Evolutionary conservation across 2,797 vertebrate species (phyloP), one percentile per base, ranked within the genome.

Genomic region (Pseudochirops corinnae): DNA sequence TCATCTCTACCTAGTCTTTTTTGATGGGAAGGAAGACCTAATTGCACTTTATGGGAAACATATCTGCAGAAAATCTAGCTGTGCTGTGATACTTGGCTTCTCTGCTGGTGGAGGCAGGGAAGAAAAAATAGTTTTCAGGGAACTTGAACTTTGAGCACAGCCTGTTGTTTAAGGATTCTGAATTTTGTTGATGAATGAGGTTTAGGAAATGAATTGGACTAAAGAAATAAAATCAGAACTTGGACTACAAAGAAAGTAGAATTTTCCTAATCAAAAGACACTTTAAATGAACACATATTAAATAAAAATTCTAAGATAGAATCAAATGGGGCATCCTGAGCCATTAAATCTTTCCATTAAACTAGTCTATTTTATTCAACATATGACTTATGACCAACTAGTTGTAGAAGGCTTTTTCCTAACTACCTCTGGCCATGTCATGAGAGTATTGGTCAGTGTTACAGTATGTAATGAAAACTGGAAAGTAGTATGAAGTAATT

Each of bases 1-100:
- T 97, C 93, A 97, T 96, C 96, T 62, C 2, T 56, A 90, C 24
- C 0, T 0, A 92, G 92, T 91, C 0, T 0, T 82, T 62, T 90
- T 31, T 92, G 93, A 95, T 55, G 29, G 14, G 90, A 93, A 93
- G 53, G 93, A 13, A 56, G 28, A 62, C 82, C 55, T 93, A 74
- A 93, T 56, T 92, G 52, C 2, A 16, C 28, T 58, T 96, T 97
- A 97, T 62, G 95, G 57, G 92, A 95, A 97, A 97, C 92, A 97
- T 56, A 90, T 96, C 62, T 95, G 93, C 93, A 94, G 74, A 94
- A 50, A 92, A 92, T 92, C 50, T 93, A 91, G n/a, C 50, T 95
- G 53, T 31, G 93, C 91, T 53, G 60, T n/a, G 16, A 93, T 55
- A 96, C 58, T 91, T 52, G 55, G 93, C 57, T 95, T 55, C 53